Conservation (phyloP, 2,797 vertebrate species). For the Lagothrix lagotricha region DNA sequence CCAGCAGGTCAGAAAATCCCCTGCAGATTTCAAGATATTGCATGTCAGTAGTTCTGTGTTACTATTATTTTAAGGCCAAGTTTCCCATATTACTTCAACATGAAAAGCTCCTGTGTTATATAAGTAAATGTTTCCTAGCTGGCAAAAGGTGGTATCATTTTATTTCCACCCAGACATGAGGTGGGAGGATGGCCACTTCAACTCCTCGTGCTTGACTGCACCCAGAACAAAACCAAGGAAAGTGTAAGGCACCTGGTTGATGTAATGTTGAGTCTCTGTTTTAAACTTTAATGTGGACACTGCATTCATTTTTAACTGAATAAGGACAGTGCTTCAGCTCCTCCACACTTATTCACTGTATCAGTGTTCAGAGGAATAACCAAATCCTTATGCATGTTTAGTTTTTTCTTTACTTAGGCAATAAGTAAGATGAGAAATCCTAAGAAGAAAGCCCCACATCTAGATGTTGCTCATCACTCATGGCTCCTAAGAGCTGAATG, state of each 20-base stretch:
- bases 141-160: constrained; percentile 56
- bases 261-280: not conserved
- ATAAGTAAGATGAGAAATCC: not conserved
- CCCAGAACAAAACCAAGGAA: constrained; percentile 19
- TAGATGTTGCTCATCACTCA: not conserved
- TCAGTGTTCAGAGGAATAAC: not conserved
- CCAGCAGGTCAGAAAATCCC: constrained; percentile 78
- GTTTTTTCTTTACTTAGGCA: not conserved
- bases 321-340: constrained; percentile 47
- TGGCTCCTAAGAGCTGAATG: not conserved
- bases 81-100: constrained; percentile 68
- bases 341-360: not conserved
- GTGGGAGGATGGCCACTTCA: not conserved
- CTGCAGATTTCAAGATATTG: constrained; percentile 75
- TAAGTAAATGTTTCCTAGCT: constrained; percentile 47
- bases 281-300: not conserved
- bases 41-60: constrained; percentile 71
- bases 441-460: not conserved
- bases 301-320: not conserved
- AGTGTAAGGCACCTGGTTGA: not conserved
- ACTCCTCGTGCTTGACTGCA: not conserved
- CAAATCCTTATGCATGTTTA: not conserved
- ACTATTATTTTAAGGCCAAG: constrained; percentile 76
- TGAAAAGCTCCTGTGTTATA: constrained; percentile 48
- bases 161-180: constrained; percentile 37